These are phyloP conservation scores for Pseudococcus jackbeardsleyi DNA, from an alignment of 2,888 invertebrate species.

Conservation along the genomic window DNA sequence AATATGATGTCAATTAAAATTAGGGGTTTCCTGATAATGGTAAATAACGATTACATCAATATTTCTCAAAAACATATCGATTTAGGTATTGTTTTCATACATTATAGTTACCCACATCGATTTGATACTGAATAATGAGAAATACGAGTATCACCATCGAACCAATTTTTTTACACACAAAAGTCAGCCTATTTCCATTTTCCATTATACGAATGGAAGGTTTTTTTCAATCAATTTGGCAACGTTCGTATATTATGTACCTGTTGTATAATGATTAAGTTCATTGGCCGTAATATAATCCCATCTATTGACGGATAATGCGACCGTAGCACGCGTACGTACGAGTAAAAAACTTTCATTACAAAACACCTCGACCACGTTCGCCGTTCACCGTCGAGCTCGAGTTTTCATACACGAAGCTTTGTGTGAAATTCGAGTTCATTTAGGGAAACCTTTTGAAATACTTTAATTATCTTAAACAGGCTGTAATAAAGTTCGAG, in stretches of 20 bases:
- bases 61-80: no score
- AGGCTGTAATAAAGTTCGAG: background rate
- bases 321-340: conserved; percentile 33
- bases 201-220: background rate
- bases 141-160: no score
- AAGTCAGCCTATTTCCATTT: background rate
- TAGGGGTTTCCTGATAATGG: no score
- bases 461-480: conserved; percentile 33
- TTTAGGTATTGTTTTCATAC: no score
- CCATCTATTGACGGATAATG: conserved; percentile 24
- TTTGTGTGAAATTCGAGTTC: conserved; percentile 21
- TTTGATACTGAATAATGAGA: no score
- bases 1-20: no score
- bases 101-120: no score
- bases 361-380: background rate
- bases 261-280: conserved; percentile 45
- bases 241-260: conserved; percentile 30
- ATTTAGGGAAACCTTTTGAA: conserved; percentile 20
- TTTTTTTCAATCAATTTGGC: conserved; percentile 25
- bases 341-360: conserved; percentile 35
- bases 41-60: no score
- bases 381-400: background rate
- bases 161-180: background rate
- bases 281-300: conserved; percentile 48
- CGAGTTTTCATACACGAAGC: background rate